phyloP scores from a whole-genome alignment of 2,888 invertebrate genomes.

The Conchocele bisecta region DNA sequence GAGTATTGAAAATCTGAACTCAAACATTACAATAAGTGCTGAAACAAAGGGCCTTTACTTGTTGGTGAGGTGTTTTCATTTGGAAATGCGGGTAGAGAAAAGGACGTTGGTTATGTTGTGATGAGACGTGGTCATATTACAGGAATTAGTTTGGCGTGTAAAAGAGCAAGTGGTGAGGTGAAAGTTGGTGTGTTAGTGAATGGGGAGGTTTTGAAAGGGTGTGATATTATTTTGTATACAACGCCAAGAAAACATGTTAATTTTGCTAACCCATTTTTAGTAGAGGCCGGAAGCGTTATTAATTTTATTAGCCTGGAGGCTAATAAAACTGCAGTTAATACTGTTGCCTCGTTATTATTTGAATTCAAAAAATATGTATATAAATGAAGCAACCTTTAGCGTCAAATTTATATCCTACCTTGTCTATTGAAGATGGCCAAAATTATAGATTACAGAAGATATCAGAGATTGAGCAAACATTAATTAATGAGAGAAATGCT shows the following conservation, averaged over 20 bases:
- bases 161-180: slow-evolving; percentile 24
- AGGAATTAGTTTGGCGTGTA: slow-evolving; percentile 21
- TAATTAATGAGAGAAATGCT: no score
- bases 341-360: slow-evolving; percentile 31
- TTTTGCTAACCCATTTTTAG: slow-evolving; percentile 27
- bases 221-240: slow-evolving; percentile 34
- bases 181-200: slow-evolving; percentile 25
- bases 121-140: slow-evolving; percentile 34
- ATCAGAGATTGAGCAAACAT: no score
- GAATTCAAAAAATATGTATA: no score
- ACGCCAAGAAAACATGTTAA: slow-evolving; percentile 36
- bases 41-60: slow-evolving; percentile 25
- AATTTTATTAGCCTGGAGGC: slow-evolving; percentile 30
- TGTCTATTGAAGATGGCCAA: no score
- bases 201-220: slow-evolving; percentile 24
- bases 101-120: slow-evolving; percentile 34
- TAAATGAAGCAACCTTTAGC: no score
- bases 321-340: slow-evolving; percentile 31
- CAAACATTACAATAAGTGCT: slow-evolving; percentile 33
- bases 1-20: slow-evolving; percentile 23
- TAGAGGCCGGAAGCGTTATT: slow-evolving; percentile 35
- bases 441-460: no score
- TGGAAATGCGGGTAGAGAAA: slow-evolving; percentile 37
- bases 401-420: no score
- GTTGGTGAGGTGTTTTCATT: slow-evolving; percentile 27